Evolutionary conservation across 2,113 vertebrate species (phyloP).

Genomic region (Phalacrocorax aristotelis): DNA sequence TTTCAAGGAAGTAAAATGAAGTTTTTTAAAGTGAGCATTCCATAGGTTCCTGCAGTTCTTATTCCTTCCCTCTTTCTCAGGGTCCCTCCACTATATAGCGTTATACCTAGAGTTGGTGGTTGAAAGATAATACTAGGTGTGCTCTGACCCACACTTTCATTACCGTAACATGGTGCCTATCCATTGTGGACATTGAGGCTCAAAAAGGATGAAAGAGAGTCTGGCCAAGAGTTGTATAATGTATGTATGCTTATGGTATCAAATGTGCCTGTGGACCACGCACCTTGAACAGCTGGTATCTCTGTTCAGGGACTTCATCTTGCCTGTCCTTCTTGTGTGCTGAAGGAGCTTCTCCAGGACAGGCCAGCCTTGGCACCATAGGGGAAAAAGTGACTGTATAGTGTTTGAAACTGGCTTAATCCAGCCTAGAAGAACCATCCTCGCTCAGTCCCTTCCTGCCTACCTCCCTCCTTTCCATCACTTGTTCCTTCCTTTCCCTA

Average conservation of each 20-base stretch:
- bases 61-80: not conserved
- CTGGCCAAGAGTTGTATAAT: not conserved
- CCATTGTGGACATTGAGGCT: not conserved
- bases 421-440: not conserved
- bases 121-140: not conserved
- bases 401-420: not conserved
- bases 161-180: not conserved
- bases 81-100: not conserved
- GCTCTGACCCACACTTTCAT: not conserved
- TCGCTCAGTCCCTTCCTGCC: not conserved
- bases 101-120: not conserved
- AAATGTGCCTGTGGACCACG: not conserved
- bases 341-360: not conserved
- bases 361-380: not conserved
- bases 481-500: not conserved
- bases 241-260: not conserved
- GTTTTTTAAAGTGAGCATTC: not conserved
- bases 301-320: not conserved
- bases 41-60: not conserved
- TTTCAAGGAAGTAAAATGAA: not conserved
- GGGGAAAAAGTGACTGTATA: not conserved
- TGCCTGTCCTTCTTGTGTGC: not conserved
- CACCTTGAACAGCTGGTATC: not conserved
- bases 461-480: not conserved
- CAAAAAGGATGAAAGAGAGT: not conserved